Evolutionary conservation across 2,113 vertebrate genomes (phyloP).

Genomic region (Pandion haliaetus): DNA sequence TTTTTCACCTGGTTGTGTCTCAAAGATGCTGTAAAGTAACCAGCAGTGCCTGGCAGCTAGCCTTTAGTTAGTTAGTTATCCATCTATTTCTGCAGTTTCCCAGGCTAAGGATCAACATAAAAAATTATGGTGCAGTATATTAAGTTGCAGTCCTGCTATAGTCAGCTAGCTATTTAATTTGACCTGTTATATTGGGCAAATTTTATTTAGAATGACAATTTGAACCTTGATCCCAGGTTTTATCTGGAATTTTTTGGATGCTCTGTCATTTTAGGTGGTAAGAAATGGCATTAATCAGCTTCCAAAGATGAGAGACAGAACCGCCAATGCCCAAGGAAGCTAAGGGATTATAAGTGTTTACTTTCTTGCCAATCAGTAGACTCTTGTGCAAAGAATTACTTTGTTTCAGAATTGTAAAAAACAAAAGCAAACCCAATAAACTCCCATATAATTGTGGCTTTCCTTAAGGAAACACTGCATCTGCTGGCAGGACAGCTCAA

Average conservation of each 20-base stretch:
- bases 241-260: background rate
- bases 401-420: background rate
- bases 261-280: background rate
- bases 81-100: background rate
- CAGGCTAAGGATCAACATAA: background rate
- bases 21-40: background rate
- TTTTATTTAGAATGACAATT: background rate
- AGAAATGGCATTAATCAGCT: background rate
- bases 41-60: background rate
- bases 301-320: background rate
- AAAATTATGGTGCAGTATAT: background rate
- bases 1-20: background rate
- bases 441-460: background rate
- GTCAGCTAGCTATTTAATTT: conserved; percentile 70
- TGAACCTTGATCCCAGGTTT: background rate
- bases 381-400: background rate
- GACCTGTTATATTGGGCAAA: background rate
- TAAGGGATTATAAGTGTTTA: background rate
- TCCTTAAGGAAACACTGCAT: background rate
- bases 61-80: background rate
- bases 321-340: background rate
- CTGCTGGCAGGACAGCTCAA: background rate
- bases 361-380: background rate
- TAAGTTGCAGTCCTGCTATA: conserved; percentile 20
- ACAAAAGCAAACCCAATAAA: background rate